Evolutionary conservation across 1,140 invertebrate species (phyloP).

Genomic region (Alviniconcha marisindica): DNA sequence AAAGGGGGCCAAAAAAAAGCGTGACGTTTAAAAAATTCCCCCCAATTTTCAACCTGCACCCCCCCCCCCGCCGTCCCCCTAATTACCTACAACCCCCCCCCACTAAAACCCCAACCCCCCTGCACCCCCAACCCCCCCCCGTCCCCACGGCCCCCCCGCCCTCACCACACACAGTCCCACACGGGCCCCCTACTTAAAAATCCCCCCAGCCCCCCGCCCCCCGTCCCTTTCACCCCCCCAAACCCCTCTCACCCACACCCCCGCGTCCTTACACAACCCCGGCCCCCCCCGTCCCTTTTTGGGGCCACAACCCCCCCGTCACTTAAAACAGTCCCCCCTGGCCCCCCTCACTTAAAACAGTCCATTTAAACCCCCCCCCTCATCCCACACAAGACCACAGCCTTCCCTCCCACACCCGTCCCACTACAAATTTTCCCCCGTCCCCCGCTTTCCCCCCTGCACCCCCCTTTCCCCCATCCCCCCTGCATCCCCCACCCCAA

Average conservation of each 20-base stretch:
- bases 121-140: too few relatives aligned
- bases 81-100: too few relatives aligned
- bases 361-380: neutral
- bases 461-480: too few relatives aligned
- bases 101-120: too few relatives aligned
- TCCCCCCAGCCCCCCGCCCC: neutral
- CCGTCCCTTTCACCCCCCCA: neutral
- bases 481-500: neutral
- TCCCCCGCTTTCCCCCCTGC: neutral
- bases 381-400: neutral
- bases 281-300: constrained; percentile 4
- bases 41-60: neutral
- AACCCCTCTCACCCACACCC: neutral
- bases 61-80: neutral
- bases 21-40: neutral
- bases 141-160: neutral
- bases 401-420: constrained; percentile 16
- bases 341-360: neutral
- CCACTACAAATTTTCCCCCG: neutral
- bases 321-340: neutral
- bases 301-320: neutral
- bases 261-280: neutral
- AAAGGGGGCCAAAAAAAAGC: too few relatives aligned
- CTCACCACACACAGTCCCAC: neutral
- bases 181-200: neutral